Evolutionary conservation across 2,888 invertebrate genomes (phyloP), one percentile per base, ranked within the genome.

Genomic region (Psylliodes chrysocephalus): DNA sequence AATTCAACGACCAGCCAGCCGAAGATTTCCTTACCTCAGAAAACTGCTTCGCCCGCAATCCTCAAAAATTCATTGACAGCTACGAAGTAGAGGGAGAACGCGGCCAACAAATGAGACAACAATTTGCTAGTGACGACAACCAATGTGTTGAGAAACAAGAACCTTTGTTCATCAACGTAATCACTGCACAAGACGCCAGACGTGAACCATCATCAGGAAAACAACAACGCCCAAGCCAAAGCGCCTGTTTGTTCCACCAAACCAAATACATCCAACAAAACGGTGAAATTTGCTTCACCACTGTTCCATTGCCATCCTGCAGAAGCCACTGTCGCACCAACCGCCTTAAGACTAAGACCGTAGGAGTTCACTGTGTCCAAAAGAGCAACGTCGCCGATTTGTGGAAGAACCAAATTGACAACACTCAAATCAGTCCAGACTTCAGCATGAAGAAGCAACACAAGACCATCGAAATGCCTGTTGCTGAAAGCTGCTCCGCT

Each of bases 1-100:
- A 84, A 70, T 88, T 85, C 84, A 86, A 85, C 69, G 86, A 87
- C 6, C 86, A 89, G 44, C 71, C 81, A 10, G 78, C 81, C 47
- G 85, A 87, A 64, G 91, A 91, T 71, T 88, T 87, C 76, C 78
- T 82, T 10, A 84, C 86, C 1, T 89, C 91, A 0, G 74, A 82
- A 60, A 87, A 87, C 60, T 84, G 86, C 72, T 72, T 88, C 19
- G 80, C 88, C 2, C 83, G 84, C 68, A 81, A 84, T 17, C 80
- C 86, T 0, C 80, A 85, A 33, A 79, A 84, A 60, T 91, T 87
- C 76, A 84, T 83, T 44, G 86, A 87, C 1, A 84, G 86, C 3
- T 91, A 85, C 78, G 85, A 88, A 18, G 75, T 90, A 15, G 81
- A 84, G 15, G 78, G 83, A 47, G 61, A 75, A 1, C 84, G 84